Base-by-base conservation (phyloP, 2,797 vertebrate species). In the Cynopterus sphinx region DNA sequence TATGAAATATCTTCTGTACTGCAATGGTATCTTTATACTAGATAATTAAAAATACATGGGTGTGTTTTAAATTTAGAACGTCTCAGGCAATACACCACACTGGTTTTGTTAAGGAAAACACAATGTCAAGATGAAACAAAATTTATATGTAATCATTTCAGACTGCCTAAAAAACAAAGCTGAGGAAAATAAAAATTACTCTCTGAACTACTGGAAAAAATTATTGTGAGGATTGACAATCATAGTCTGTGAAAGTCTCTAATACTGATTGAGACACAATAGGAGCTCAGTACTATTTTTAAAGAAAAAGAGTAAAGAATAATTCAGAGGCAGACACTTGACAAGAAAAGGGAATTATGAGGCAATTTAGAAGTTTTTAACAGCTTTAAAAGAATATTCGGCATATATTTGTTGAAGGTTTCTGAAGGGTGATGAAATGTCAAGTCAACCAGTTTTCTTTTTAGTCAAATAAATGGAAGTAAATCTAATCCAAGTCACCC, bases 31-130 rank as follows among this genome's bases (percentile, higher is more conserved):
- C 19, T 55, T 86, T 28, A 67, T 51, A 70, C 17, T 75, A 74
- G 55, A 55, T 49, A 59, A 77, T 81, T 71, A 85, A 39, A 71
- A 55, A 78, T 31, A 85, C 39, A 43, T 2, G 7, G 57, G 16
- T 26, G 41, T 89, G 33, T 90, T 78, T 83, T 71, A 89, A 84
- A 89, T 61, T 61, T 8, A 36, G 12, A 92, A 73, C 39, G n/a
- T 89, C 15, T 36, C 26, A 15, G n/a, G 79, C 10, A 88, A 43
- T 19, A 87, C 19, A 87, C 19, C 13, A 28, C 55, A 55, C 4
- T 81, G 33, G 22, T 94, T 79, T 92, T 75, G 16, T 49, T 43
- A 61, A 89, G 71, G 39, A 49, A 92, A 92, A 89, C 55, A 57
- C 2, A 43, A 67, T 87, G 68, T 87, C 33, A 77, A 88, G 53